Evolutionary conservation across 2,888 invertebrate genomes (phyloP).

Genomic region (Eupithecia tripunctaria): DNA sequence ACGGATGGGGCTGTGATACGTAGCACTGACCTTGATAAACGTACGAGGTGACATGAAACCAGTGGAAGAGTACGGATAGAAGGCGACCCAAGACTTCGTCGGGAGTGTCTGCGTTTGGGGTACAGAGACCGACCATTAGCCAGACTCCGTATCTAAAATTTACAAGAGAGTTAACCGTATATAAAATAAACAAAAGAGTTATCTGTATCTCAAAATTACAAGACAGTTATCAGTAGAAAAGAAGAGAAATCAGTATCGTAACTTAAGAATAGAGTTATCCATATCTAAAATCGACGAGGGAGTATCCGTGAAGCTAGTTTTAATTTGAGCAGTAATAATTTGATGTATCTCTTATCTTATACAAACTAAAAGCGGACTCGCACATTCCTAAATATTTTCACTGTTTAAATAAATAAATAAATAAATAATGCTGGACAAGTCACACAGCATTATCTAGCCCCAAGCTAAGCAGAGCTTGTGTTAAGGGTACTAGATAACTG

Average conservation of each 20-base stretch:
- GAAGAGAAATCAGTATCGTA: no score
- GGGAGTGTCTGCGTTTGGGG: constrained; percentile 90
- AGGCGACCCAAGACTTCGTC: constrained; percentile 94
- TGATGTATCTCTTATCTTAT: background rate
- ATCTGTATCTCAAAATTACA: no score
- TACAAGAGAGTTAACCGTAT: background rate
- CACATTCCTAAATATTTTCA: background rate
- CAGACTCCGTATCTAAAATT: constrained; percentile 96
- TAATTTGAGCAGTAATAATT: no score
- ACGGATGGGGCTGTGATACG: background rate
- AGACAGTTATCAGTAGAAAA: no score
- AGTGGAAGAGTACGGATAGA: constrained; percentile 98
- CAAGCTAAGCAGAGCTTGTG: no score
- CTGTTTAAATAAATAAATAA: no score
- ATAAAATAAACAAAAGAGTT: constrained; percentile 44
- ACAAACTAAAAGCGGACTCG: no score
- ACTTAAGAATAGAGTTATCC: background rate
- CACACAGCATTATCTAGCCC: no score
- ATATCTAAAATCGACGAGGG: constrained; percentile 53
- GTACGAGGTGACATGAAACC: constrained; percentile 99
- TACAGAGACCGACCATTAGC: constrained; percentile 97
- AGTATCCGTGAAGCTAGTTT: background rate
- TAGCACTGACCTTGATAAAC: constrained; percentile 83
- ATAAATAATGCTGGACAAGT: no score
- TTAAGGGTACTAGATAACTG: no score